Percentiles rank a stretch among this genome's conserved stretches.
These are phyloP conservation scores for Ciconia nigra DNA, from an alignment of 2,797 vertebrate genomes.

Conservation along the genomic window DNA sequence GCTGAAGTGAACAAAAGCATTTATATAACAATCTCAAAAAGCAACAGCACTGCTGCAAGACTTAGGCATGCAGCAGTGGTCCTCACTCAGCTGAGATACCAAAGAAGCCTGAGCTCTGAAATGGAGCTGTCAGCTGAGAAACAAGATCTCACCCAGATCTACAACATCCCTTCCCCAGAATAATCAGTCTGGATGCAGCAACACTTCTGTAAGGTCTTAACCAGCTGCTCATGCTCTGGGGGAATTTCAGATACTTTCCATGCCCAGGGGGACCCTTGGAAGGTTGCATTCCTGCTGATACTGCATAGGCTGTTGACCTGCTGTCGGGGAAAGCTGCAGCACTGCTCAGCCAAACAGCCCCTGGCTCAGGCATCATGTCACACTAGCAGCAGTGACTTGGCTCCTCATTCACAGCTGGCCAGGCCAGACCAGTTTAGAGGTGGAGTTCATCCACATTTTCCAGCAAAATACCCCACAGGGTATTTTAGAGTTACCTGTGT, in stretches of 20 bases:
- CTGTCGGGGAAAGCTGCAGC: background rate
- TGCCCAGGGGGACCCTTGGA: background rate
- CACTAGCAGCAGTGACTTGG: background rate
- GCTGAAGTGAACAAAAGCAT: background rate
- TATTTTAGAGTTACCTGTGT: background rate
- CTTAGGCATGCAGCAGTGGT: background rate
- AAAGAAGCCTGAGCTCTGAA: background rate
- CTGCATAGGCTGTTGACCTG: fast-evolving
- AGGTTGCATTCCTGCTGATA: background rate
- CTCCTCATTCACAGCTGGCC: background rate
- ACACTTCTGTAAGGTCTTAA: background rate
- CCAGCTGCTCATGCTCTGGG: background rate
- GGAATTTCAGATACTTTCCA: background rate
- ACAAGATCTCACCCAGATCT: background rate
- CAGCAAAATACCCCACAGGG: background rate
- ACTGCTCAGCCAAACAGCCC: background rate
- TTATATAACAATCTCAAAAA: background rate
- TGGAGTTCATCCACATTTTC: background rate
- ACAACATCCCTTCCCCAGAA: background rate
- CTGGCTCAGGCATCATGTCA: fast-evolving
- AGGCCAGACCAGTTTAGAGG: background rate
- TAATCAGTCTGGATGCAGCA: background rate
- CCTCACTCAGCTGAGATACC: background rate
- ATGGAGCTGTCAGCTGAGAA: background rate
- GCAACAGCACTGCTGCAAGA: background rate